Conservation (phyloP, 2,113 vertebrate species). For the Malaclemys terrapin region DNA sequence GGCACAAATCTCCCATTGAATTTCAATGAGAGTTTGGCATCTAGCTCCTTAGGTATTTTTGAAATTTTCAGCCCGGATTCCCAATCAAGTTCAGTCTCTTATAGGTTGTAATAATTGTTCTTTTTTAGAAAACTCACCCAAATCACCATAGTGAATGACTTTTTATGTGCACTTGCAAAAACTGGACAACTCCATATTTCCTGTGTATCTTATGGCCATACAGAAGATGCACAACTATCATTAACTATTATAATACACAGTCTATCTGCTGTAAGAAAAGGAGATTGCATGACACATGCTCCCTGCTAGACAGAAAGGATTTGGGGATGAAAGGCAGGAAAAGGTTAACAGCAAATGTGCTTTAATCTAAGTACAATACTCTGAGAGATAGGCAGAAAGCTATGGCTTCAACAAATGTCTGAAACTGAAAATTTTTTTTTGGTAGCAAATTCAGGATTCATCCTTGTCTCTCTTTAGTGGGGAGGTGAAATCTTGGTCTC, state of each 20-base stretch:
- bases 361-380: background rate
- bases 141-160: background rate
- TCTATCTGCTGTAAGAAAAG: background rate
- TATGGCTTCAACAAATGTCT: background rate
- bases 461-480: background rate
- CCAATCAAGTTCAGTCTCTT: background rate
- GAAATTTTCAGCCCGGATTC: background rate
- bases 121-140: background rate
- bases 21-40: background rate
- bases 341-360: background rate
- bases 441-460: background rate
- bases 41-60: background rate
- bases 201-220: background rate
- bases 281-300: background rate
- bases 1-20: background rate
- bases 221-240: background rate
- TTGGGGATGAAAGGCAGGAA: background rate
- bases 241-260: background rate
- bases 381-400: background rate
- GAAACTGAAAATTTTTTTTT: background rate
- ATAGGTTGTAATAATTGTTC: background rate
- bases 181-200: background rate
- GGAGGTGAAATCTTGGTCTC: background rate
- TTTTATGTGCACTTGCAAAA: background rate
- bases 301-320: background rate